Evolutionary conservation across 2,888 invertebrate genomes (phyloP).

Genomic region (Acrocyrtus sp.): DNA sequence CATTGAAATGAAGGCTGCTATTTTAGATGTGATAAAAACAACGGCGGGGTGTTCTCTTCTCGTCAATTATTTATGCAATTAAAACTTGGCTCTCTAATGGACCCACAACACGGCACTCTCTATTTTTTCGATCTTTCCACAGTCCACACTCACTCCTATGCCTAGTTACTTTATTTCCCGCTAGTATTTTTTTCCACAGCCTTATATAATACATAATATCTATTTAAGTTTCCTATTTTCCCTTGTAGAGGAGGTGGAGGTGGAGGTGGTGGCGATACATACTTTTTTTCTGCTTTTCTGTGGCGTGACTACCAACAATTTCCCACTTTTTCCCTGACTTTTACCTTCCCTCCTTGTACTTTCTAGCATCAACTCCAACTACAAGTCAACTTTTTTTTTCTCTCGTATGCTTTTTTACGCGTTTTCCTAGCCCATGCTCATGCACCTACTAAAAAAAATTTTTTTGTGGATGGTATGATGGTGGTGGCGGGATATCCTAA

Average conservation of each 20-base stretch:
- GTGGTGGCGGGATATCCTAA: too few species aligned
- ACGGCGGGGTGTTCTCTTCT: slow-evolving; percentile 24
- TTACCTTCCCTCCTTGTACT: too few species aligned
- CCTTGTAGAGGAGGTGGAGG: background rate
- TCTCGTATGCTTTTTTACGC: too few species aligned
- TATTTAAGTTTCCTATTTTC: background rate
- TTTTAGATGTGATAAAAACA: slow-evolving; percentile 25
- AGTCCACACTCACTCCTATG: background rate
- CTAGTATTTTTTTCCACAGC: background rate
- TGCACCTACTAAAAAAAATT: too few species aligned
- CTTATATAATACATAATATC: background rate
- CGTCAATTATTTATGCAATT: slow-evolving; percentile 46
- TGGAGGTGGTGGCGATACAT: background rate
- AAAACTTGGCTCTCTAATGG: slow-evolving; percentile 42
- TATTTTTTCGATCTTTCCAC: too few species aligned
- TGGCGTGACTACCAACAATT: slow-evolving; percentile 35
- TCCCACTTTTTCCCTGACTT: slow-evolving; percentile 23
- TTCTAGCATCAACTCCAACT: too few species aligned
- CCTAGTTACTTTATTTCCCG: background rate
- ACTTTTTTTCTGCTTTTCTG: background rate
- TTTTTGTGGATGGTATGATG: too few species aligned
- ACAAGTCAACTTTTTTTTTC: too few species aligned
- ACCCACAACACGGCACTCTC: slow-evolving; percentile 18
- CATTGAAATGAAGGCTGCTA: background rate
- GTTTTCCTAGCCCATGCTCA: too few species aligned